Evolutionary conservation across 2,113 vertebrate species (phyloP), one percentile per base, ranked within the genome.

Genomic region (Ptilonorhynchus violaceus): DNA sequence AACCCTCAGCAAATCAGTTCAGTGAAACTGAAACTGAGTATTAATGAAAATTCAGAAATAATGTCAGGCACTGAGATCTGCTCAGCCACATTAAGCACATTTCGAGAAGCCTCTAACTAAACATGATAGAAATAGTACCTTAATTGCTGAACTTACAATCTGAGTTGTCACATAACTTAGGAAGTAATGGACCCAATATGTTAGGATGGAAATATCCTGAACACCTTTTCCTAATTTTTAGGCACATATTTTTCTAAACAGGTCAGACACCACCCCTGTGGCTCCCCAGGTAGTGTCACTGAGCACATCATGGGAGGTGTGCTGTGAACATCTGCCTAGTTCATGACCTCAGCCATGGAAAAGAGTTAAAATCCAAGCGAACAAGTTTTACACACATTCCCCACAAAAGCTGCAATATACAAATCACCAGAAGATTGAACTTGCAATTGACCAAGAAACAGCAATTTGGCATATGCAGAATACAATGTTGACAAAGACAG

Each of bases 401-500:
- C 11, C n/a, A n/a, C 19, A 89, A 91, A 78, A 88, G 30, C 27
- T 63, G 44, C 53, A 55, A 74, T 86, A 93, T 28, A 39, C 37
- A 77, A 89, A 90, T 93, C 69, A 58, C 80, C 58, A 59, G 63
- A 94, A 89, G 78, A 80, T 4, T 94, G 89, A 90, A 53, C 39
- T 85, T 60, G 44, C 31, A 81, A 42, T 7, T 44, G 46, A 85
- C 31, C 81, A 58, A 79, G 39, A 78, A 83, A 39, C 10, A 79
- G 24, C 1, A 13, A 60, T 91, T 94, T 96, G 93, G 53, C 86
- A 87, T 84, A 47, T 78, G 62, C 75, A 95, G 76, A 96, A 85
- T 53, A 87, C 52, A 78, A 50, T 5, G 6, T 8, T 62, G 23
- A 70, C 33, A 92, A 94, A 96, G 83, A 94, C 62, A 59, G 60